phyloP scores from a whole-genome alignment of 2,113 vertebrate genomes.

The Regulus satrapa region DNA sequence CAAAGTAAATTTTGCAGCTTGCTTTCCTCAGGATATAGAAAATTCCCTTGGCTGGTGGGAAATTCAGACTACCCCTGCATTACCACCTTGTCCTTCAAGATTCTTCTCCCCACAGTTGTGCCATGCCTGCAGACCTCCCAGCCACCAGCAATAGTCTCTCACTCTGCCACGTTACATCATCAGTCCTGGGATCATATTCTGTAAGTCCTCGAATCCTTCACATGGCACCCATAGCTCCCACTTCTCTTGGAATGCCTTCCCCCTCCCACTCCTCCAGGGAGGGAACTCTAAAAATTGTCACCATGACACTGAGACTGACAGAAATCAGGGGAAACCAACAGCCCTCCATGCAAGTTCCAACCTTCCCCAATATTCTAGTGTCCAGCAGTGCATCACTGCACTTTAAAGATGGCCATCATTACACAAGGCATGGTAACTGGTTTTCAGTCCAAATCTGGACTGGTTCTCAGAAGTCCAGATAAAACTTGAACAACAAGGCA shows the following conservation, averaged over 20 bases:
- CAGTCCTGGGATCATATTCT: fast-evolving
- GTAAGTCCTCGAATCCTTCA: background rate
- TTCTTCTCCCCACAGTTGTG: background rate
- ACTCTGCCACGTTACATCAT: background rate
- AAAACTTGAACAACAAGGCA: background rate
- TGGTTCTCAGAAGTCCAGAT: background rate
- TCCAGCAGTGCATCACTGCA: background rate
- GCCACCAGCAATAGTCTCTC: background rate
- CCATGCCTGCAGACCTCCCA: background rate
- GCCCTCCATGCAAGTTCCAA: background rate
- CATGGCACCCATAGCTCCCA: background rate
- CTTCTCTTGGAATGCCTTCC: background rate
- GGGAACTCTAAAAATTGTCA: background rate
- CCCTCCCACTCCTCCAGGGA: background rate
- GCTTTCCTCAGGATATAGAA: background rate
- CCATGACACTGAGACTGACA: background rate
- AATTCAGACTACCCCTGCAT: background rate
- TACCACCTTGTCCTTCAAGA: background rate
- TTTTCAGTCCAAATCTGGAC: background rate
- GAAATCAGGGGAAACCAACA: background rate
- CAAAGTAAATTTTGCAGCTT: background rate
- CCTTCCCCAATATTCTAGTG: background rate
- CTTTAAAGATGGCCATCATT: background rate
- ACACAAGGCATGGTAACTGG: background rate
- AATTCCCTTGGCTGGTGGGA: background rate